A percentile compares a stretch with the other conserved stretches of the same genome.
These are phyloP conservation scores for Coenonympha glycerion DNA, from an alignment of 2,888 invertebrate species.

Conservation along the genomic window DNA sequence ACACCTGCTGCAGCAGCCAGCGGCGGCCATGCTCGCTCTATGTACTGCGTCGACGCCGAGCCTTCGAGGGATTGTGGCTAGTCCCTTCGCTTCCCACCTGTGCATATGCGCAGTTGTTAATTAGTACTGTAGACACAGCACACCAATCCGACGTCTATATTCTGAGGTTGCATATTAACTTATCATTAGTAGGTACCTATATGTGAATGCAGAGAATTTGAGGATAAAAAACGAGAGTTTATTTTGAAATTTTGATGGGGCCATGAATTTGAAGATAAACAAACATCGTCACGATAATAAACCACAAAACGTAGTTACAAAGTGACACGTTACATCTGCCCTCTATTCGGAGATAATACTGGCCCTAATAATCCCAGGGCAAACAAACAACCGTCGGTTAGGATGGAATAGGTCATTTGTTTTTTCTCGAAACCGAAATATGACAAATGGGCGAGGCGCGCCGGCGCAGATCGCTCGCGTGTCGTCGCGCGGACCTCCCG, in stretches of 20 bases:
- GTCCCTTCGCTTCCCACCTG: constrained; percentile 52
- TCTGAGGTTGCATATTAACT: constrained; percentile 10
- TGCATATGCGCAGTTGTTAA: constrained; percentile 42
- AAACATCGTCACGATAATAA: constrained; percentile 36
- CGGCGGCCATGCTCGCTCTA: constrained; percentile 54
- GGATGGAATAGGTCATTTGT: constrained; percentile 70
- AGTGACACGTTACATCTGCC: constrained; percentile 59
- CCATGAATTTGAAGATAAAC: constrained; percentile 23
- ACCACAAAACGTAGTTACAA: constrained; percentile 38
- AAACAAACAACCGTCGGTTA: constrained; percentile 71
- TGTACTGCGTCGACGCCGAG: constrained; percentile 43
- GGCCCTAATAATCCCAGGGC: constrained; percentile 65
- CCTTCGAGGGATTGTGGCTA: constrained; percentile 45
- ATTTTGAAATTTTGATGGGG: constrained; percentile 10
- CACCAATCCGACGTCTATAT: constrained; percentile 21
- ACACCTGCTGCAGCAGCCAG: constrained; percentile 62
- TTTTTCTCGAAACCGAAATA: constrained; percentile 71
- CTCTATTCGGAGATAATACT: constrained; percentile 60
- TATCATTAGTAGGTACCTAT: constrained; percentile 20
- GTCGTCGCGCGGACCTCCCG: constrained; percentile 75
- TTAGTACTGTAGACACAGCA: constrained; percentile 40
- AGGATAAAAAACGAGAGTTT: not conserved
- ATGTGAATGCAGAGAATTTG: constrained; percentile 6
- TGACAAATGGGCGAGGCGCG: constrained; percentile 71
- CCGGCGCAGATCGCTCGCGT: constrained; percentile 64